Percentiles rank a stretch among this genome's conserved stretches.
Evolutionary conservation across 1,140 invertebrate genomes (phyloP).

Genomic region (Macrotrachela quadricornifera): DNA sequence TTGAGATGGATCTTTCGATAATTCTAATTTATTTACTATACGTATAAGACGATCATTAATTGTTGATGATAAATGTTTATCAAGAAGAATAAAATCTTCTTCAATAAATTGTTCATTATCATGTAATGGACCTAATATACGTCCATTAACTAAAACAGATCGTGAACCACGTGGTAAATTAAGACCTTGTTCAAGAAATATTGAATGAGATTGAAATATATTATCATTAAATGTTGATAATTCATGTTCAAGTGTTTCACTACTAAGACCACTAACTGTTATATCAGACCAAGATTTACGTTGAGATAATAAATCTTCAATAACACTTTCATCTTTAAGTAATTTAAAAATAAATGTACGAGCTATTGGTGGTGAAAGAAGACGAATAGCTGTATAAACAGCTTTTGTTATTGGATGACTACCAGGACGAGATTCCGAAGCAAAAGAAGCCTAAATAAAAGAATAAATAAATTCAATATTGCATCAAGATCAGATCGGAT

Average conservation of each 20-base stretch:
- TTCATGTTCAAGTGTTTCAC: not conserved
- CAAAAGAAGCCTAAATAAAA: not conserved
- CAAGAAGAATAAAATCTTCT: slow-evolving; percentile 72
- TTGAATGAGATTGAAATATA: not conserved
- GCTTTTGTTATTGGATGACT: slow-evolving; percentile 15
- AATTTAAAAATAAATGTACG: no score
- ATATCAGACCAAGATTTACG: slow-evolving; percentile 32
- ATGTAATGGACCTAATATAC: slow-evolving; percentile 50
- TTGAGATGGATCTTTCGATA: no score
- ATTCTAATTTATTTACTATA: no score
- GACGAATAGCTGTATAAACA: slow-evolving; percentile 20
- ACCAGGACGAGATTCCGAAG: slow-evolving; percentile 30
- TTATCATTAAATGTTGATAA: not conserved
- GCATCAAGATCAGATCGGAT: not conserved
- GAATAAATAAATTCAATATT: slow-evolving; percentile 1
- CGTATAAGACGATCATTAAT: no score
- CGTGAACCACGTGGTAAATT: not conserved
- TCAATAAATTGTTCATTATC: slow-evolving; percentile 53
- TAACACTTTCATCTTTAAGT: no score
- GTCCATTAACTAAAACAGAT: not conserved
- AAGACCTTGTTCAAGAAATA: not conserved
- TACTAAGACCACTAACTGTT: slow-evolving; percentile 65
- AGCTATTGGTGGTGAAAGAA: slow-evolving; percentile 32
- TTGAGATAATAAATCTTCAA: no score
- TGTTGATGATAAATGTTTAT: slow-evolving; percentile 28